Percentiles rank a stretch among this genome's conserved stretches.
phyloP scores from a whole-genome alignment of 2,113 vertebrate species.

The Elephantulus edwardii region DNA sequence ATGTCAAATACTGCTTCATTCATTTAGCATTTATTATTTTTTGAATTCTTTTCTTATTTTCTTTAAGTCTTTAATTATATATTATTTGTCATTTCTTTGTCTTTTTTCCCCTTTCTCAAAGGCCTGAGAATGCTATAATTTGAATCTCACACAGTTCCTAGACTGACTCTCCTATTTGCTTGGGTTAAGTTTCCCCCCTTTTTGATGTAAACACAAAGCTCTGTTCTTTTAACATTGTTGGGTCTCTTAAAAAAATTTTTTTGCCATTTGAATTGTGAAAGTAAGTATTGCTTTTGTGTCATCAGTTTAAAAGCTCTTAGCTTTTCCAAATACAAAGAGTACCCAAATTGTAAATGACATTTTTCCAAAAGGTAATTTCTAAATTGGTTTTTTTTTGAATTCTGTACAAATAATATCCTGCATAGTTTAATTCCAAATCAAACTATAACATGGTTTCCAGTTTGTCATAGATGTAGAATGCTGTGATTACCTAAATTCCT shows the following conservation, averaged over 20 bases:
- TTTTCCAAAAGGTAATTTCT: slow-evolving; percentile 50
- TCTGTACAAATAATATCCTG: slow-evolving; percentile 32
- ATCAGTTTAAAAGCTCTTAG: slow-evolving; percentile 18
- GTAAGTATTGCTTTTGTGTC: not conserved
- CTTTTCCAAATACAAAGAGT: slow-evolving; percentile 16
- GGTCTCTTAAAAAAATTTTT: no score
- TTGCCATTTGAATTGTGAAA: slow-evolving; percentile 31
- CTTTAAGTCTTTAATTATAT: not conserved
- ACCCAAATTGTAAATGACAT: not conserved
- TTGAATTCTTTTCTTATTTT: not conserved
- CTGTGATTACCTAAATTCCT: not conserved
- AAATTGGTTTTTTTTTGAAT: not conserved
- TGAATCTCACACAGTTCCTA: not conserved
- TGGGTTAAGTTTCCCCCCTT: not conserved
- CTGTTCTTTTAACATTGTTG: slow-evolving; percentile 32
- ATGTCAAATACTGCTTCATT: not conserved
- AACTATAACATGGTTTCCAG: not conserved
- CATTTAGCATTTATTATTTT: not conserved
- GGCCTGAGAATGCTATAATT: not conserved
- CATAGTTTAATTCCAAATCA: not conserved
- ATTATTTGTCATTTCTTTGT: not conserved
- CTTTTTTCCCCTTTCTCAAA: not conserved
- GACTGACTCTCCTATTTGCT: not conserved
- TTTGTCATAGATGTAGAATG: not conserved
- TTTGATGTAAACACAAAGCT: slow-evolving; percentile 24